phyloP scores from a whole-genome alignment of 2,888 invertebrate genomes.

The Lymantria monacha region DNA sequence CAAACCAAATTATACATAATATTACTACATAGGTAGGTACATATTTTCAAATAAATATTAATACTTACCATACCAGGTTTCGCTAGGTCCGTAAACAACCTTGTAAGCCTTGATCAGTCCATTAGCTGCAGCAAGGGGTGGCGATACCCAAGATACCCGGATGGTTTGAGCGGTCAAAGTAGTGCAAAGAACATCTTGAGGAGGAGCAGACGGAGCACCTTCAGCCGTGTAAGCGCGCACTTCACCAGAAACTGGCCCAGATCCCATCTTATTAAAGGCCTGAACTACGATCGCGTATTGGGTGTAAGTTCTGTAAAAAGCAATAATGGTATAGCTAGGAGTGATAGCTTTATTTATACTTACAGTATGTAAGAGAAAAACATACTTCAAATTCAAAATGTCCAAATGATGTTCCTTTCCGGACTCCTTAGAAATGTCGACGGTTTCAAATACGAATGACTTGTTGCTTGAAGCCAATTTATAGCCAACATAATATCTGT shows the following conservation, averaged over 20 bases:
- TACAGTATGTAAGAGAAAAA: constrained; percentile 3
- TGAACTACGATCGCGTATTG: constrained; percentile 98
- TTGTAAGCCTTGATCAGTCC: constrained; percentile 98
- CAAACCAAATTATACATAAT: too few species aligned
- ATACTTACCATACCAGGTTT: constrained; percentile 94
- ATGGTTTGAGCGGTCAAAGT: constrained; percentile 97
- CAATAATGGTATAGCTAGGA: background rate
- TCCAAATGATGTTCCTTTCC: constrained; percentile 94
- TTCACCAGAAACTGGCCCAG: constrained; percentile 95
- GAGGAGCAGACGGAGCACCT: constrained; percentile 95
- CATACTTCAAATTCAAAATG: constrained; percentile 88
- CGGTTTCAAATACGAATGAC: constrained; percentile 94
- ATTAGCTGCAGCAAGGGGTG: constrained; percentile 94
- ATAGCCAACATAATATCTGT: constrained; percentile 95
- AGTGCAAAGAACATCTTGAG: constrained; percentile 95
- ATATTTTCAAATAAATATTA: background rate
- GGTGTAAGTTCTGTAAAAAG: constrained; percentile 88
- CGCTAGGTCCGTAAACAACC: constrained; percentile 94
- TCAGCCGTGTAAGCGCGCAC: constrained; percentile 96
- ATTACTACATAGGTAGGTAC: too few species aligned
- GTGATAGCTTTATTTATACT: background rate
- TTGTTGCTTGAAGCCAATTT: constrained; percentile 92
- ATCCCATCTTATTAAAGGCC: constrained; percentile 96
- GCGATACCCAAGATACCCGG: constrained; percentile 96
- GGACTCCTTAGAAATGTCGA: constrained; percentile 95